Evolutionary conservation across 2,888 invertebrate genomes (phyloP).

Genomic region (Cotesia congregata): DNA sequence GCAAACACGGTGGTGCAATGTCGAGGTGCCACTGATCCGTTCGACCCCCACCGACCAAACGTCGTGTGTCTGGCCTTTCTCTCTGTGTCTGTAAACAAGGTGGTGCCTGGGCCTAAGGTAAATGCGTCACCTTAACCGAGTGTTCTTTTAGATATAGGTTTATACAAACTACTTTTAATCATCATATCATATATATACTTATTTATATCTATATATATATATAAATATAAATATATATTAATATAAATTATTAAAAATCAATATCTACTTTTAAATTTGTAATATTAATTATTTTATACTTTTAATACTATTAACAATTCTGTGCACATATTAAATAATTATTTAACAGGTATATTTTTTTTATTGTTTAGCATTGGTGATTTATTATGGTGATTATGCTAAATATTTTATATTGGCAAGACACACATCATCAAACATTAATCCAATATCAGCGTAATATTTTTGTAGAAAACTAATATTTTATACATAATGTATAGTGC

Average conservation of each 20-base stretch:
- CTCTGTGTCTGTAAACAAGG: conserved; percentile 69
- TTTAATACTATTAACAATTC: conserved; percentile 26
- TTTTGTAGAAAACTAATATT: conserved; percentile 5
- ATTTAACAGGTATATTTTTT: not conserved
- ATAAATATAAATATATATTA: conserved; percentile 36
- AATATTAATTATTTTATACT: conserved; percentile 7
- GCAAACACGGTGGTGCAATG: conserved; percentile 59
- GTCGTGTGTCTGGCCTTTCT: conserved; percentile 68
- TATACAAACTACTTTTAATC: conserved; percentile 5
- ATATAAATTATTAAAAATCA: not conserved
- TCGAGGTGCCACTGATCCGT: conserved; percentile 60
- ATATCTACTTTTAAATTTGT: conserved; percentile 10
- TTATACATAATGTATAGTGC: conserved; percentile 53
- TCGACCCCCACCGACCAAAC: conserved; percentile 64
- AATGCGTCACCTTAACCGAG: conserved; percentile 71
- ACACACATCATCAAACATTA: not conserved
- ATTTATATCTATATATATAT: conserved; percentile 37
- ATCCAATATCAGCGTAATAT: conserved; percentile 11
- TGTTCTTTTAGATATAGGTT: conserved; percentile 68
- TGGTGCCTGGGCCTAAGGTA: conserved; percentile 71
- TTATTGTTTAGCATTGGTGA: conserved; percentile 2
- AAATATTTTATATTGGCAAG: not conserved
- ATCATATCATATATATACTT: conserved; percentile 43
- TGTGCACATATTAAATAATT: conserved; percentile 20
- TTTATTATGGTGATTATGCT: conserved; percentile 9